Conservation (phyloP, 2,797 vertebrate species). For the Geotrypetes seraphini region DNA sequence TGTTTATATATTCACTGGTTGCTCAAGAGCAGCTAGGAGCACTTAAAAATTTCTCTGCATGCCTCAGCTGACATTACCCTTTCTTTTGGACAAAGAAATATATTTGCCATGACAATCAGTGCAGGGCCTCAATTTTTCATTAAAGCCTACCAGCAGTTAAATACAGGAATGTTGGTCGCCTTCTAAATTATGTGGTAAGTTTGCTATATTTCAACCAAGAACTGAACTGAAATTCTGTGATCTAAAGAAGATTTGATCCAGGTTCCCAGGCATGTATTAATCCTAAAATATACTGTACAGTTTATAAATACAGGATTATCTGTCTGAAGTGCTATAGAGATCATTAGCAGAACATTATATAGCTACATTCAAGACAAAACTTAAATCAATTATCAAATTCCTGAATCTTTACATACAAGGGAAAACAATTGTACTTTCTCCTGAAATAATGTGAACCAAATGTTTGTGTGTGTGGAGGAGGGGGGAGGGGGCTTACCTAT, state of each 20-base stretch:
- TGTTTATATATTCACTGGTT: not conserved
- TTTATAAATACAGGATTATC: conserved; percentile 32
- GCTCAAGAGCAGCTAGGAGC: not conserved
- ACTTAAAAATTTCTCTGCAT: conserved; percentile 15
- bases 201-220: conserved; percentile 26
- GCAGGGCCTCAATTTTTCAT: conserved; percentile 21
- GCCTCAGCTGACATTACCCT: conserved; percentile 19
- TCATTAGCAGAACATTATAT: conserved; percentile 14
- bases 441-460: too few relatives aligned
- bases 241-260: conserved; percentile 36
- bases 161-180: conserved; percentile 20
- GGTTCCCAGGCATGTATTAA: conserved; percentile 21
- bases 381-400: not conserved
- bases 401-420: not conserved
- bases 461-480: too few relatives aligned
- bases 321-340: conserved; percentile 18
- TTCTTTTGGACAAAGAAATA: conserved; percentile 29
- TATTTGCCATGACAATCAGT: conserved; percentile 17
- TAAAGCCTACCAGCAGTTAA: conserved; percentile 29
- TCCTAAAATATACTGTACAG: conserved; percentile 24
- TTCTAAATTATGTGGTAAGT: conserved; percentile 32
- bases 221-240: conserved; percentile 31
- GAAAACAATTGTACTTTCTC: too few relatives aligned
- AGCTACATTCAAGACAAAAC: conserved; percentile 10
- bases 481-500: too few relatives aligned